Percentiles rank a stretch among this genome's conserved stretches.
These are phyloP conservation scores for Uromys caudimaculatus DNA, from an alignment of 2,797 vertebrate genomes.

Conservation along the genomic window DNA sequence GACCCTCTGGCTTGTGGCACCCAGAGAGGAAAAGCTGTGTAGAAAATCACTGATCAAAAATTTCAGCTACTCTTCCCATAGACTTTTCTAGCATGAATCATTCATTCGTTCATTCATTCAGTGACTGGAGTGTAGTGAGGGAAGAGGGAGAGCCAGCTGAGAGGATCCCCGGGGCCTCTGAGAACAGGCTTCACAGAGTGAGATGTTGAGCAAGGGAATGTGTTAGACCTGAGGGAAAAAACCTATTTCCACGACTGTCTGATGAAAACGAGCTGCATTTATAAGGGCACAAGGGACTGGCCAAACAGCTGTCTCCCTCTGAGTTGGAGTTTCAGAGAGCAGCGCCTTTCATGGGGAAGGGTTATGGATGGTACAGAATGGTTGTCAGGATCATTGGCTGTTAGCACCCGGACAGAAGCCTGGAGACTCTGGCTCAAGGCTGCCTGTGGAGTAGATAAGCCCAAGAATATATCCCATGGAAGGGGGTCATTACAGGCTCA, in stretches of 20 bases:
- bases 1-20: neutral
- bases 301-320: neutral
- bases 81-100: neutral
- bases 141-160: neutral
- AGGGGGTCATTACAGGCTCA: neutral
- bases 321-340: neutral
- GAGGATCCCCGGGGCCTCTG: neutral
- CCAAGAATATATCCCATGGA: neutral
- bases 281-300: neutral
- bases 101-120: neutral
- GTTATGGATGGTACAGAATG: neutral
- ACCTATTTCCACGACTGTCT: neutral
- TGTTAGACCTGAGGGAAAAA: neutral
- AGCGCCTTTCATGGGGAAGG: neutral
- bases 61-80: neutral
- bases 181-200: neutral
- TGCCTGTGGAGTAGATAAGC: neutral
- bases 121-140: accelerated
- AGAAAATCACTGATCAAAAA: neutral
- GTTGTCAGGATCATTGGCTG: neutral
- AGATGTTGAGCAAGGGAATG: neutral
- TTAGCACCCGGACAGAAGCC: neutral
- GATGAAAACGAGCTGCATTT: neutral
- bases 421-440: neutral
- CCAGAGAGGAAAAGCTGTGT: neutral